Evolutionary conservation across 2,888 invertebrate species (phyloP), one percentile per base, ranked within the genome.

Genomic region (Pecten maximus): DNA sequence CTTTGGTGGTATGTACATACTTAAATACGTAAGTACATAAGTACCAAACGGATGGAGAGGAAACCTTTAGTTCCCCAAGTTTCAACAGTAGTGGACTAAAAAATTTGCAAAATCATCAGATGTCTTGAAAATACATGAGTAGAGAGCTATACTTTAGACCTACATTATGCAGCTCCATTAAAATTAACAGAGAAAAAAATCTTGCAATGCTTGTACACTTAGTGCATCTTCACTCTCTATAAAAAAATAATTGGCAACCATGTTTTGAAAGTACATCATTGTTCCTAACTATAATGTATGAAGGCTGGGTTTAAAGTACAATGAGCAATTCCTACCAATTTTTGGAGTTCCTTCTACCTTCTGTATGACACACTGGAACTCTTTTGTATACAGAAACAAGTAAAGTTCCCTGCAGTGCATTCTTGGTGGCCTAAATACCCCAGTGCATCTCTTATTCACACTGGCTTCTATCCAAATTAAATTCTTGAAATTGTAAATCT

Each of bases 391-490:
- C 74, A 74, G 35, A 74, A 74, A 35, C 35, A 6, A 35, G 35
- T 28, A 74, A 35, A 6, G 6, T 28, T 74, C 35, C 28, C 28
- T 2, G 23, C 23, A 23, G 35, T 74, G 74, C 74, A 74, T 6
- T 74, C 35, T 28, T 74, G 8, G 10, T 35, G 35, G 35, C 74
- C 74, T 35, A 28, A 74, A 74, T 35, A 74, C 74, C 74, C 74
- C 1, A 74, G 50, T 54, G 74, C 74, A 74, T 28, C 74, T 74
- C 35, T 28, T 10, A 74, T 74, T 74, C 23, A 54, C 6, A 54
- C 28, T 74, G 74, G 74, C 74, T 74, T 74, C 74, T 74, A 28
- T 74, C 74, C 74, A 74, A 74, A 74, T 74, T 74, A 74, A 74
- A 74, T 74, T 74, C 74, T 28, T 28, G 23, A 74, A 74, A 74